Conservation (phyloP, 2,888 invertebrate species). For the Dione juno region DNA sequence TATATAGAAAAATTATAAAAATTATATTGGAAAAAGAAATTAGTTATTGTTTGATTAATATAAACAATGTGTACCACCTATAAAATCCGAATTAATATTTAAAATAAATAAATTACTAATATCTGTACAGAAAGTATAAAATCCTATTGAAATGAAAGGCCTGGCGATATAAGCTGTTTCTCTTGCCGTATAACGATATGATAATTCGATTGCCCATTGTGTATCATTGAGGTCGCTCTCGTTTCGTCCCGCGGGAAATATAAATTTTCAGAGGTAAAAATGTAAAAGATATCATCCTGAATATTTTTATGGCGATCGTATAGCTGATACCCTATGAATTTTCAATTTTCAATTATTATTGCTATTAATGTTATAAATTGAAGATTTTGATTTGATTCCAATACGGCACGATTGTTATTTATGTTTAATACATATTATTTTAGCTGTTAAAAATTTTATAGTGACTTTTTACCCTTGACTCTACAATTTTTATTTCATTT, state of each 20-base stretch:
- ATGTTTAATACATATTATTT: too few species aligned
- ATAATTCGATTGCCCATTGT: slow-evolving; percentile 80
- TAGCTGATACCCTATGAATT: slow-evolving; percentile 51
- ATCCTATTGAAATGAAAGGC: slow-evolving; percentile 21
- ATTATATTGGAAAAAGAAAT: too few species aligned
- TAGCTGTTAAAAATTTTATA: too few species aligned
- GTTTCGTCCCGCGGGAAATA: slow-evolving; percentile 72
- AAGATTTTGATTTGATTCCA: background rate
- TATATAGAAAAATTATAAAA: too few species aligned
- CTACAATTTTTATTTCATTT: too few species aligned
- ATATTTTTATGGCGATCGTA: slow-evolving; percentile 72
- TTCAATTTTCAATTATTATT: slow-evolving; percentile 12
- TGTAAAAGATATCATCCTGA: slow-evolving; percentile 69
- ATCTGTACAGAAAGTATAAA: background rate
- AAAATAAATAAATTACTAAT: background rate
- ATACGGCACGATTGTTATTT: background rate
- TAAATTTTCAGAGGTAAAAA: slow-evolving; percentile 80
- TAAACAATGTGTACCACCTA: too few species aligned
- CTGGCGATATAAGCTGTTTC: slow-evolving; percentile 34
- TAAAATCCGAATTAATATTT: too few species aligned
- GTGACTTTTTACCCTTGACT: too few species aligned
- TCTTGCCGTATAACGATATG: slow-evolving; percentile 58
- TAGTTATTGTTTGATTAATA: too few species aligned
- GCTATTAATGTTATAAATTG: background rate
- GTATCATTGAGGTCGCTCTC: slow-evolving; percentile 72